These are phyloP conservation scores for Acromyrmex charruanus DNA, from an alignment of 1,140 invertebrate species.

Conservation along the genomic window DNA sequence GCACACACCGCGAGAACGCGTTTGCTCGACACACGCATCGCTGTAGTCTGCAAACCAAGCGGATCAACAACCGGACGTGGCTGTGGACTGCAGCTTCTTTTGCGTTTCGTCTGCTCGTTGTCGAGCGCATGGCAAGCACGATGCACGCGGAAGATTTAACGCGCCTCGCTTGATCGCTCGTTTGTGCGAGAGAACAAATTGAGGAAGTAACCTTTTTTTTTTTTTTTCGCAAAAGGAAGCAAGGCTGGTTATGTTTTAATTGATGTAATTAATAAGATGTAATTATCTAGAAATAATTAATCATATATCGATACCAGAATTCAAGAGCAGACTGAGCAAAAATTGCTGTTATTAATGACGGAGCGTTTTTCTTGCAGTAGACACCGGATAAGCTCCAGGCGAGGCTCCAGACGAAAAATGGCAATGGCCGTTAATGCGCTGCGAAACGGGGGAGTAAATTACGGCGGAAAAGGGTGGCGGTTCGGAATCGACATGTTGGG, in stretches of 20 bases:
- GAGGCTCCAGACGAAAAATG: slow-evolving; percentile 1
- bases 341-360: slow-evolving; percentile 22
- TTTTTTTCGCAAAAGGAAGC: too few relatives aligned
- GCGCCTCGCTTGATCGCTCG: neutral
- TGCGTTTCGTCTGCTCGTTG: slow-evolving; percentile 50
- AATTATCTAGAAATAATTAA: neutral
- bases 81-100: slow-evolving; percentile 59
- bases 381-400: slow-evolving; percentile 5
- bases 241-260: neutral
- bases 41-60: slow-evolving; percentile 54
- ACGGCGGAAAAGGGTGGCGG: neutral
- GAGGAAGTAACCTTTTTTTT: neutral
- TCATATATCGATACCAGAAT: neutral
- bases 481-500: slow-evolving; percentile 5
- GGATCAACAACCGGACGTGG: slow-evolving; percentile 72
- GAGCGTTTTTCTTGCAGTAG: neutral
- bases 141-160: slow-evolving; percentile 15
- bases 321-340: neutral
- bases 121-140: slow-evolving; percentile 1
- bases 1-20: slow-evolving; percentile 50
- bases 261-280: neutral
- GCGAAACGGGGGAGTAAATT: neutral
- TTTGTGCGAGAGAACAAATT: neutral
- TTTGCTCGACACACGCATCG: slow-evolving; percentile 58
- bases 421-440: neutral